Percentiles rank a stretch among this genome's conserved stretches.
Conservation (phyloP, 2,888 invertebrate species). For the Polydrusus cervinus region DNA sequence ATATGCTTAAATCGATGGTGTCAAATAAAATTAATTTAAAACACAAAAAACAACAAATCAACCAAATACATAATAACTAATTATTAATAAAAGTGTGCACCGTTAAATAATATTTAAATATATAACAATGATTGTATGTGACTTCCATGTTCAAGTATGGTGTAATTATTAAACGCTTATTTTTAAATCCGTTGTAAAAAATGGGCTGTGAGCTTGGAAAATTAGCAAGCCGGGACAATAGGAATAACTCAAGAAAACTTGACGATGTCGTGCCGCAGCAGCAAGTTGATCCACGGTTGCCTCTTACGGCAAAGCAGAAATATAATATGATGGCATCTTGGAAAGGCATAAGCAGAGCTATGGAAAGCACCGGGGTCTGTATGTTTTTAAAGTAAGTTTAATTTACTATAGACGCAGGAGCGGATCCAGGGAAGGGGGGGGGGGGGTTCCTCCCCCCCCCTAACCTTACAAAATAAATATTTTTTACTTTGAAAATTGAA, state of each 20-base stretch:
- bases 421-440: too few relatives aligned
- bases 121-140: neutral
- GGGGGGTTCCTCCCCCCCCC: too few relatives aligned
- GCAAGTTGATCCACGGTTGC: conserved; percentile 84
- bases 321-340: conserved; percentile 92
- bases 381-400: conserved; percentile 93
- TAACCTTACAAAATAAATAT: too few relatives aligned
- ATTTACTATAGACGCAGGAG: too few relatives aligned
- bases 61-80: neutral
- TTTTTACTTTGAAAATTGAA: too few relatives aligned
- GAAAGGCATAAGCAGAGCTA: conserved; percentile 92
- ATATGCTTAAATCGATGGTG: neutral
- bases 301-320: conserved; percentile 89
- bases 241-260: conserved; percentile 66
- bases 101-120: neutral
- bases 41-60: neutral
- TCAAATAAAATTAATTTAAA: conserved; percentile 4
- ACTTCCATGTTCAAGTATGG: neutral
- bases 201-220: conserved; percentile 89
- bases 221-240: conserved; percentile 75
- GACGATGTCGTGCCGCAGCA: conserved; percentile 75
- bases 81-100: neutral
- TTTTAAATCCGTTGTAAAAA: conserved; percentile 27
- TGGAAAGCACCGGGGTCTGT: conserved; percentile 90
- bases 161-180: neutral